Conservation (phyloP, 2,113 vertebrate species). For the Miniopterus natalensis region DNA sequence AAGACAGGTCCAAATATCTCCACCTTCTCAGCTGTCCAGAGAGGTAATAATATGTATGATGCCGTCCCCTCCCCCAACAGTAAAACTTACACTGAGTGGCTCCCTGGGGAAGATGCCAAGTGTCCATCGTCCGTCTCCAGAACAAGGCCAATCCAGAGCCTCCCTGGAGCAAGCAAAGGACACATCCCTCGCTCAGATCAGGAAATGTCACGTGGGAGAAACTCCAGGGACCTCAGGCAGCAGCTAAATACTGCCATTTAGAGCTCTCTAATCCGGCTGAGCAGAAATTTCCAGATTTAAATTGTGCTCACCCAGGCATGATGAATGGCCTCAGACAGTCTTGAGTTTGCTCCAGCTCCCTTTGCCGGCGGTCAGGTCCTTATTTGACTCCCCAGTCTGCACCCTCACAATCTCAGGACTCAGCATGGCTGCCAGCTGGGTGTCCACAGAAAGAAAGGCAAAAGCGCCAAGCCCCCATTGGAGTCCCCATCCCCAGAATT, state of each 20-base stretch:
- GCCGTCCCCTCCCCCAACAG: not conserved
- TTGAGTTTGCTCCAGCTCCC: slow-evolving; percentile 23
- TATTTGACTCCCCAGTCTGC: slow-evolving; percentile 58
- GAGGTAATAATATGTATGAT: too few species aligned
- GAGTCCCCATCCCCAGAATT: not conserved
- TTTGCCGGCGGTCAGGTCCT: slow-evolving; percentile 42
- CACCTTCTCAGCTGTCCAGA: not conserved
- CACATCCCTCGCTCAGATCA: not conserved
- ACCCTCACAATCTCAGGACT: not conserved
- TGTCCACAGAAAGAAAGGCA: not conserved
- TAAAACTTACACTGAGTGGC: not conserved
- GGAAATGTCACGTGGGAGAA: not conserved
- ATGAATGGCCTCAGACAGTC: slow-evolving; percentile 67
- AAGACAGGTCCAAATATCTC: not conserved
- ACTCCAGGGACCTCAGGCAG: slow-evolving; percentile 49
- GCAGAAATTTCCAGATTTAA: slow-evolving; percentile 79
- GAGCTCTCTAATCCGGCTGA: slow-evolving; percentile 64
- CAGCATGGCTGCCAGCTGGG: not conserved
- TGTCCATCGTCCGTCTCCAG: not conserved
- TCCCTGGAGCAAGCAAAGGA: not conserved
- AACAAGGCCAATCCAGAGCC: not conserved
- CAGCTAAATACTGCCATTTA: slow-evolving; percentile 66
- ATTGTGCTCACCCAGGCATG: slow-evolving; percentile 69
- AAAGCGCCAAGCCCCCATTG: accelerated
- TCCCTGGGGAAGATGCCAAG: not conserved